These are phyloP conservation scores for Lottia gigantea DNA, from an alignment of 2,888 invertebrate species.

Conservation along the genomic window DNA sequence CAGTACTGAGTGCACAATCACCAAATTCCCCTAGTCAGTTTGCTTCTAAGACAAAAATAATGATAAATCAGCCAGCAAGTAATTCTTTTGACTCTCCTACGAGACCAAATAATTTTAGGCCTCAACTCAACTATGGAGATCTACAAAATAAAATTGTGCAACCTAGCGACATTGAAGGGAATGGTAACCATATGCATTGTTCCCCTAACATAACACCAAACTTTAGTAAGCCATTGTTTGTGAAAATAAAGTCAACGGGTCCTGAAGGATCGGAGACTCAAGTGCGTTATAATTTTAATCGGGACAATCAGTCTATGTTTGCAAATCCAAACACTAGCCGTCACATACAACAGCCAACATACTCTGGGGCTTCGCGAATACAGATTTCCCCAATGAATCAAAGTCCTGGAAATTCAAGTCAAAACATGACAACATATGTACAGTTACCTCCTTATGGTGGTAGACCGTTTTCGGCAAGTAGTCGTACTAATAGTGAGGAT, in stretches of 20 bases:
- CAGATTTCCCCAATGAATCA: not conserved
- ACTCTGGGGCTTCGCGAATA: not conserved
- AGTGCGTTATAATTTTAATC: conserved; percentile 19
- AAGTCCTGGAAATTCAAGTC: not conserved
- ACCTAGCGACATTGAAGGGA: no score
- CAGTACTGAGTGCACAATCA: not conserved
- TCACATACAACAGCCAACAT: not conserved
- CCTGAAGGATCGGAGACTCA: conserved; percentile 17
- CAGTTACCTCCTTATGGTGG: not conserved
- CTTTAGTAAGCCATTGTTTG: conserved; percentile 26
- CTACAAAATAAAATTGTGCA: no score
- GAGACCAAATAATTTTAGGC: conserved; percentile 9
- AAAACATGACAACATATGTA: not conserved
- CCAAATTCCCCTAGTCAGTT: not conserved
- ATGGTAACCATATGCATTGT: not conserved
- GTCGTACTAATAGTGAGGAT: conserved; percentile 23
- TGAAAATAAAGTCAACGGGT: conserved; percentile 23
- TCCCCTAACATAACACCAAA: conserved; percentile 10
- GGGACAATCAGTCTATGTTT: conserved; percentile 1
- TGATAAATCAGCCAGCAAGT: conserved; percentile 14
- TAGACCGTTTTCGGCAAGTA: not conserved
- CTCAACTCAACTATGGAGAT: no score
- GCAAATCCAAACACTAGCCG: conserved; percentile 12
- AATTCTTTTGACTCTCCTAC: conserved; percentile 8
- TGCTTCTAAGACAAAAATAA: conserved; percentile 7